Base-by-base conservation (phyloP, 2,113 vertebrate species). In the Okapia johnstoni region DNA sequence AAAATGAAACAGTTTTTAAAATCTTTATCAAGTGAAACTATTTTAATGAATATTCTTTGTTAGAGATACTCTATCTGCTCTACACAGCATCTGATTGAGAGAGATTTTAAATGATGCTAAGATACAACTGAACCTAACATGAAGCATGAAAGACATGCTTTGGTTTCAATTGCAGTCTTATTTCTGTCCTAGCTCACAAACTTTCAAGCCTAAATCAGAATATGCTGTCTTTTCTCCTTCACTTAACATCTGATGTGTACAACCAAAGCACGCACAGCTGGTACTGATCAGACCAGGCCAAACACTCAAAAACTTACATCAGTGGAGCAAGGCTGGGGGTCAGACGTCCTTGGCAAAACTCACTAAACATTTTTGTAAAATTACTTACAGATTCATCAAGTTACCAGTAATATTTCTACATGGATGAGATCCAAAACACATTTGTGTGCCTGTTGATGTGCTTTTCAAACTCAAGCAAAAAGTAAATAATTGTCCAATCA, bases 361-460 rank as follows among this genome's bases (percentile, higher is more conserved):
- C 79, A 3, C 50, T 63, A 19, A 93, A 94, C 0, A 94, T 97
- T 98, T 98, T 97, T 96, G 30, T 70, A 97, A 98, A 98, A 98
- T 98, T 98, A 92, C 40, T 96, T 96, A 30, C 91, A 97, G 60
- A 63, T 97, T 96, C 90, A 97, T 91, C 88, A 88, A 96, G 40
- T 98, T 98, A 93, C 46, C 7, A 98, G 60, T 93, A 83, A 96
- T 90, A 97, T 97, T 97, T 97, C 40, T 93, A 70, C 25, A 15
- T 58, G 97, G 98, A 95, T 96, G 23, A 13, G 15, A 93, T 97
- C 66, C 84, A 97, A 97, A 97, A 90, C 30, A 13, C 50, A 96
- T 96, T 93, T 70, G 6, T 96, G 36, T 66, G 87, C 73, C 70
- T 93, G 48, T 88, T 43, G 63, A 58, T 60, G 23, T 94, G 57